These are phyloP conservation scores for Vanessa atalanta DNA, from an alignment of 1,140 invertebrate species.

Conservation along the genomic window DNA sequence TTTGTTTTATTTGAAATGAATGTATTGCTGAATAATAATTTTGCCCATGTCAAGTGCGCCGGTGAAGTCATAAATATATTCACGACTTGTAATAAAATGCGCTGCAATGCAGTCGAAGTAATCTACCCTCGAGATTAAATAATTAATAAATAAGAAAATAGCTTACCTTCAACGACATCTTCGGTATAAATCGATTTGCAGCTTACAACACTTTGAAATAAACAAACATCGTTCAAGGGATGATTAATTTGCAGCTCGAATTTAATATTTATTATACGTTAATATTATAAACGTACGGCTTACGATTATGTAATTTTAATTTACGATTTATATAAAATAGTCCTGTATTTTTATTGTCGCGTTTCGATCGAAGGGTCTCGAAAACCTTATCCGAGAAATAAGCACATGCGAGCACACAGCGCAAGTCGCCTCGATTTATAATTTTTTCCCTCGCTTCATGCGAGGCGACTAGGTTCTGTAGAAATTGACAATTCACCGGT, in stretches of 20 bases:
- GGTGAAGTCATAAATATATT: conserved; percentile 16
- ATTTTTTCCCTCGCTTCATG: conserved; percentile 42
- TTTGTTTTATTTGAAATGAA: background rate
- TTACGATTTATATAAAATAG: conserved; percentile 22
- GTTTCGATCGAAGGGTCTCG: conserved; percentile 34
- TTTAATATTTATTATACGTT: conserved; percentile 32
- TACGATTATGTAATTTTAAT: conserved; percentile 36
- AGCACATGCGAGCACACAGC: conserved; percentile 31
- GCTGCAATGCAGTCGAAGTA: conserved; percentile 22
- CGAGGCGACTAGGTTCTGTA: background rate
- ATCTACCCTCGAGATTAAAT: conserved; percentile 14
- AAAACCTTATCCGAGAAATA: conserved; percentile 34
- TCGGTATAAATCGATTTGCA: conserved; percentile 46
- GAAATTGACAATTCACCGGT: conserved; percentile 18
- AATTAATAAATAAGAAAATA: conserved; percentile 14
- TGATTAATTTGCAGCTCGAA: conserved; percentile 46
- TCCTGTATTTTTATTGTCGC: conserved; percentile 37
- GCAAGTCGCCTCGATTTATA: conserved; percentile 27
- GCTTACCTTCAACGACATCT: conserved; percentile 65
- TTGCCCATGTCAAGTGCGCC: background rate
- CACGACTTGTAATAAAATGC: conserved; percentile 18
- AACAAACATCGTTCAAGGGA: conserved; percentile 50
- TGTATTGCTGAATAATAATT: conserved; percentile 8
- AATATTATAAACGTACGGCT: conserved; percentile 6
- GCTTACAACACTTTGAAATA: conserved; percentile 37